A percentile compares a stretch with the other conserved stretches of the same genome.
Conservation (phyloP, 2,888 invertebrate species). For the Amblyjoppa fuscipennis region DNA sequence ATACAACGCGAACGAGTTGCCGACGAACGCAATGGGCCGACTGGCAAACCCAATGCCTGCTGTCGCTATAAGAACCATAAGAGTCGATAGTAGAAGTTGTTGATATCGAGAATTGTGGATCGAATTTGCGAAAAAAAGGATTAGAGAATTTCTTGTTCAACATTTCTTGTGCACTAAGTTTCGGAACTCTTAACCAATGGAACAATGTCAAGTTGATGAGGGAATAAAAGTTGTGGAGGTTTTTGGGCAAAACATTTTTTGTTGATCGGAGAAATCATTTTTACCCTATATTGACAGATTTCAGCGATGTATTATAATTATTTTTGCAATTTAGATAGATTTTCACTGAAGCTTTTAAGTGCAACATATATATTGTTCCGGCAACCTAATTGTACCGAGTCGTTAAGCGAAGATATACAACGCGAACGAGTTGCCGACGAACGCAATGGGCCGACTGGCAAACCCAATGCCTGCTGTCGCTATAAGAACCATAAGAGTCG, state of each 20-base stretch:
- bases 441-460: conserved; percentile 21
- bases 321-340: background rate
- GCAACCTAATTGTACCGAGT: conserved; percentile 67
- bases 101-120: background rate
- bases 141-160: too few species aligned
- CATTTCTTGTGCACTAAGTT: background rate
- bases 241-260: background rate
- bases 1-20: conserved; percentile 35
- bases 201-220: background rate
- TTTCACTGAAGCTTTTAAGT: too few species aligned
- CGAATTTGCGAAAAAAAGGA: background rate
- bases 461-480: background rate
- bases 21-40: conserved; percentile 26
- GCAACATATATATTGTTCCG: too few species aligned
- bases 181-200: background rate
- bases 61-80: background rate
- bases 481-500: background rate
- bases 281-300: background rate
- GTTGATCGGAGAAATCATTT: background rate
- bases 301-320: background rate
- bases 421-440: conserved; percentile 11
- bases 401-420: conserved; percentile 64
- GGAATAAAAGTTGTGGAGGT: background rate
- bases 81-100: background rate
- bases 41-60: background rate